These are phyloP conservation scores for Neoascia interrupta DNA, from an alignment of 2,888 invertebrate genomes.

Conservation along the genomic window DNA sequence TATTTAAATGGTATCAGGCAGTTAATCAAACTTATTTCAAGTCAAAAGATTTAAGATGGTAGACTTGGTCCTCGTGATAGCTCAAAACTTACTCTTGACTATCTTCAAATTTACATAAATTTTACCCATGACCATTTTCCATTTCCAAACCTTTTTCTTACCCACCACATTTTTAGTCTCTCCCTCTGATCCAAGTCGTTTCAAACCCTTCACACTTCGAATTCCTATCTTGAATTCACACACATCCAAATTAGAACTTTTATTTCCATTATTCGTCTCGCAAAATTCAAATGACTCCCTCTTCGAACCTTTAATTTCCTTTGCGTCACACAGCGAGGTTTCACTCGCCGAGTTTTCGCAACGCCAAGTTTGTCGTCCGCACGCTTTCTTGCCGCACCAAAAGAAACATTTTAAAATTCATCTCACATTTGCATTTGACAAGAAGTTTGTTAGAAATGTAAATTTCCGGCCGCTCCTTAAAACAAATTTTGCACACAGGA, in stretches of 20 bases:
- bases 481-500: constrained; percentile 29
- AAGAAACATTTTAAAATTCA: constrained; percentile 46
- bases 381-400: background rate
- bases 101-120: too few relatives aligned
- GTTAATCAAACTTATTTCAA: too few relatives aligned
- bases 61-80: too few relatives aligned
- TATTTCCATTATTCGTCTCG: constrained; percentile 38
- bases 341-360: background rate
- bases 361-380: background rate
- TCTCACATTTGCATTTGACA: constrained; percentile 55
- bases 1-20: too few relatives aligned
- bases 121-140: too few relatives aligned
- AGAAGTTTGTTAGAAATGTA: constrained; percentile 62
- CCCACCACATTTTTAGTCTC: too few relatives aligned
- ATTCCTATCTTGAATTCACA: constrained; percentile 18
- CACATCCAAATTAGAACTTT: constrained; percentile 44
- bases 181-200: too few relatives aligned
- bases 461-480: constrained; percentile 57
- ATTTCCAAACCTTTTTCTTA: too few relatives aligned
- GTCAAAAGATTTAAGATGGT: too few relatives aligned
- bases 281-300: constrained; percentile 45
- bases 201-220: too few relatives aligned
- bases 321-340: background rate
- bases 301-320: constrained; percentile 41
- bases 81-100: too few relatives aligned